Evolutionary conservation across 2,797 vertebrate genomes (phyloP), one percentile per base, ranked within the genome.

Genomic region (Oreortyx pictus): DNA sequence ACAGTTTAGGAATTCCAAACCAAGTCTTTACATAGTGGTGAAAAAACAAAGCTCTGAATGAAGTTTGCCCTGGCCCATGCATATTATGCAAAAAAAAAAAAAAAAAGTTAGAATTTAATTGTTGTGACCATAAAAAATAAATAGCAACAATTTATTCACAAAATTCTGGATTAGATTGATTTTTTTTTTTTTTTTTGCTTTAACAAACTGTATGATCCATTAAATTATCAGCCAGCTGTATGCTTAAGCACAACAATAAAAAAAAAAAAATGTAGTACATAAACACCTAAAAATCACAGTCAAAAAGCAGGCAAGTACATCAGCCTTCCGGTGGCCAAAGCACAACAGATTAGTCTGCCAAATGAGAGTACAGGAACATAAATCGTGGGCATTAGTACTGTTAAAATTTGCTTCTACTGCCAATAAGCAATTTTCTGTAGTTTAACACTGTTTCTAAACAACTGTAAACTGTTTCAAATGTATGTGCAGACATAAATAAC

Each of bases 141-240:
- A 97, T 97, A 97, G 80, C 91, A 79, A 96, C 86, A 65, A 93
- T 93, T 91, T 95, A 97, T 97, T 96, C 96, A 97, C 95, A 96
- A 92, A 93, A 76, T 86, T 88, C 82, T 86, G 47, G 72, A 80
- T 94, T 92, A 91, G 90, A 80, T 2, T 74, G 81, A 59, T 29
- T 39, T 64, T 71, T 76, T 49, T 23, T 76, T 49, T 23, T 89
- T 27, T 64, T 78, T 86, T 72, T 64, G 33, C 56, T 89, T 84
- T 73, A 74, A 80, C 64, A 76, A 93, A 81, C 46, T 17, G n/a
- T 14, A 89, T 64, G 82, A 86, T 74, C 31, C 61, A 64, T 96
- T 90, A 75, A 66, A 83, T 86, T 84, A 84, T 43, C 74, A 80
- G 44, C 82, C 75, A 87, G 82, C 60, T 95, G 88, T 72, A 86